Base-by-base conservation (phyloP, 2,113 vertebrate genomes). In the Pithys albifrons region DNA sequence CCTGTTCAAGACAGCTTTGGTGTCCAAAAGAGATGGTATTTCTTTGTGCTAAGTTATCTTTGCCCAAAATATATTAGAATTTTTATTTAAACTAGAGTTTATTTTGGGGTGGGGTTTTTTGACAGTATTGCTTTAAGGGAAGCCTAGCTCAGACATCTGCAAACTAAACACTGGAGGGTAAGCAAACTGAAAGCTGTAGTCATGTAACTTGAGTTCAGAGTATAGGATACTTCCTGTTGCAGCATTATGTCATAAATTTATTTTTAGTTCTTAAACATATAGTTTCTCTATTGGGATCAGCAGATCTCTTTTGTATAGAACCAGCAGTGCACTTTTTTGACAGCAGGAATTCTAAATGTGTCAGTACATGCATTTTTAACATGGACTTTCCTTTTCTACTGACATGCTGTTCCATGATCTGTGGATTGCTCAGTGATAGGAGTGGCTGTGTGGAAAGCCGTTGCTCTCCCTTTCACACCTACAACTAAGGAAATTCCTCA, bases 201-300 rank as follows among this genome's bases (percentile, higher is more conserved):
- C 87, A 15, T 52, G 65, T 86, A 95, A 95, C 52, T 29, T 11
- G 72, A 95, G 69, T 86, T 95, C 76, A 74, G 88, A 46, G 55
- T 86, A 88, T 93, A 86, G 59, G 59, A 81, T 86, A 71, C 75
- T 96, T 96, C 86, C 92, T 89, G 61, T 89, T 61, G 73, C 75
- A 93, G 59, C 71, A 46, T 80, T 91, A 79, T 52, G 85, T 95
- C 78, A 91, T 83, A 13, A 39, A 51, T 33, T 51, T 96, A 90
- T 92, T 95, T 96, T 96, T 93, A 97, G 92, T 57, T 64, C n/a
- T 90, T 71, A 64, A 93, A 86, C 24, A 27, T 19, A 19, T 70
- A 19, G 51, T 66, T 95, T 66, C 25, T 86, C 22, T 92, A 84
- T 81, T 78, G 57, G 29, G 5, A 80, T 74, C 64, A 67, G 51